Percentiles rank a stretch among this genome's conserved stretches.
Conservation (phyloP, 2,113 vertebrate genomes). For the Ptychochromis oligacanthus region DNA sequence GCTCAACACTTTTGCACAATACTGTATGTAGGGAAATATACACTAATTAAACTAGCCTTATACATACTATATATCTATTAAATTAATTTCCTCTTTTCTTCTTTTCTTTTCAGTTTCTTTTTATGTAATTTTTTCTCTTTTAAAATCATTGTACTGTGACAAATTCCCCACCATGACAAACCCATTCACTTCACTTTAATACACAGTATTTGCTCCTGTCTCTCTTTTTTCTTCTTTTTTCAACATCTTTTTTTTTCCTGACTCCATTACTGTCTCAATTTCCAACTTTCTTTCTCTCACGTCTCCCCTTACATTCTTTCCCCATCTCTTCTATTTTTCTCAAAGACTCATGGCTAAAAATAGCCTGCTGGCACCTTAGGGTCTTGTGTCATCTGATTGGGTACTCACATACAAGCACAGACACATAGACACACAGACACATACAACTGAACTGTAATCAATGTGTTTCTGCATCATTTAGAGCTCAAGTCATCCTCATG, state of each 20-base stretch:
- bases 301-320: constrained; percentile 12
- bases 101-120: not conserved
- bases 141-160: not conserved
- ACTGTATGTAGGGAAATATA: not conserved
- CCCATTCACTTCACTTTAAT: not conserved
- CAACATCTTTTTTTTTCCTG: not conserved
- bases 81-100: not conserved
- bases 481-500: constrained; percentile 33
- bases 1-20: too few relatives aligned
- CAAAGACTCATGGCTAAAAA: constrained; percentile 56
- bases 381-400: constrained; percentile 64
- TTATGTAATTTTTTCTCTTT: not conserved
- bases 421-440: constrained; percentile 6
- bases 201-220: not conserved
- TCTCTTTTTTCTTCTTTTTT: not conserved
- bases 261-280: constrained; percentile 28
- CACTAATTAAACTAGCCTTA: not conserved
- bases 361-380: constrained; percentile 55
- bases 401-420: constrained; percentile 24
- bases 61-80: not conserved
- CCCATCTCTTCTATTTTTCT: constrained; percentile 21
- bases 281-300: not conserved
- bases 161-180: not conserved
- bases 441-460: constrained; percentile 41
- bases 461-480: constrained; percentile 66